A percentile compares a stretch with the other conserved stretches of the same genome.
Evolutionary conservation across 2,797 vertebrate species (phyloP).

Genomic region (Sebastes taczanowskii): DNA sequence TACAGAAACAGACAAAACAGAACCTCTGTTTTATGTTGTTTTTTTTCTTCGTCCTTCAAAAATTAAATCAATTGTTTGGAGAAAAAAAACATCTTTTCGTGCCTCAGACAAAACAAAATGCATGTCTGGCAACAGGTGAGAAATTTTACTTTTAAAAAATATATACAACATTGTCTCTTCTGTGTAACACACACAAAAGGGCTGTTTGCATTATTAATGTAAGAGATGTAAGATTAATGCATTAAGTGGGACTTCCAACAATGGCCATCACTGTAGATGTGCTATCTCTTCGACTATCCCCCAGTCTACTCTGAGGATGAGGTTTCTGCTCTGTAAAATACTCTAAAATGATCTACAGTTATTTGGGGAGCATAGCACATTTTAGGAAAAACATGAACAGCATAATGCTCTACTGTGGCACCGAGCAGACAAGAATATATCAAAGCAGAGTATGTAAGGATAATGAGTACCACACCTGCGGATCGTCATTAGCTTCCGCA

Average conservation of each 20-base stretch:
- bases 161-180: neutral
- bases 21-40: neutral
- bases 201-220: slow-evolving; percentile 20
- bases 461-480: slow-evolving; percentile 64
- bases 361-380: neutral
- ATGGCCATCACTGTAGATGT: neutral
- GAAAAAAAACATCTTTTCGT: neutral
- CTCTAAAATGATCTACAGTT: slow-evolving; percentile 15
- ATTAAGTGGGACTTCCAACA: slow-evolving; percentile 7
- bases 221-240: slow-evolving; percentile 32
- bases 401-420: slow-evolving; percentile 8
- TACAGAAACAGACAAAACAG: neutral
- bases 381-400: slow-evolving; percentile 6
- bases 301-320: neutral
- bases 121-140: neutral
- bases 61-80: neutral
- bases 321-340: slow-evolving; percentile 17
- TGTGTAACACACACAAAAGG: neutral
- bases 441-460: slow-evolving; percentile 50
- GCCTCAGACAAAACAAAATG: neutral
- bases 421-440: slow-evolving; percentile 36
- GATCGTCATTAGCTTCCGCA: slow-evolving; percentile 69
- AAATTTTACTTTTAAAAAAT: neutral
- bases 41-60: neutral
- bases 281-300: slow-evolving; percentile 4